Conservation (phyloP, 1,140 invertebrate species). For the Temnothorax nylanderi region DNA sequence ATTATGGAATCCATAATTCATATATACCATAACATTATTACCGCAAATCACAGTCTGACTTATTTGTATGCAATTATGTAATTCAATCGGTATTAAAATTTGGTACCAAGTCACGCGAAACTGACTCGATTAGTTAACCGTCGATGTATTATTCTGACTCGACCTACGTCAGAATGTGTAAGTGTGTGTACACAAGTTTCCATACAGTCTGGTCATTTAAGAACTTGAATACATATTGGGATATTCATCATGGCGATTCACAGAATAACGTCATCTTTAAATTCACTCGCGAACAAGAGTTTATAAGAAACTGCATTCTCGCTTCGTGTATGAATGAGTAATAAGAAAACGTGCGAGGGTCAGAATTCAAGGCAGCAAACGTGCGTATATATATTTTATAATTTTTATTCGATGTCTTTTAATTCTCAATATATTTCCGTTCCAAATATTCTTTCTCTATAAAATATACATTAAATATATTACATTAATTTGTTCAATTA, state of each 20-base stretch:
- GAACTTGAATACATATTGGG: slow-evolving; percentile 52
- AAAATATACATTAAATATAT: not conserved
- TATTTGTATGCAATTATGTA: slow-evolving; percentile 2
- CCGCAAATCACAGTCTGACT: not conserved
- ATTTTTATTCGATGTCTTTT: not conserved
- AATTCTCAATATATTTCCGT: not conserved
- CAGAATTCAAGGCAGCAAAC: not conserved
- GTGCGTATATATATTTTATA: not conserved
- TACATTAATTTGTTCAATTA: not conserved
- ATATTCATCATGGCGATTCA: slow-evolving; percentile 33
- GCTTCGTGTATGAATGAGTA: slow-evolving; percentile 25
- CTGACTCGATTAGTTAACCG: slow-evolving; percentile 3
- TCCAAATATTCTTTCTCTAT: not conserved
- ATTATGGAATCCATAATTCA: not conserved
- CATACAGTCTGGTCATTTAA: slow-evolving; percentile 33
- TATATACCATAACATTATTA: not conserved
- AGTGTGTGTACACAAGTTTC: not conserved
- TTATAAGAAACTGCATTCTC: slow-evolving; percentile 31
- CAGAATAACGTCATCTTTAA: slow-evolving; percentile 62
- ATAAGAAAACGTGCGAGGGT: slow-evolving; percentile 22
- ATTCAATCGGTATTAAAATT: slow-evolving; percentile 15
- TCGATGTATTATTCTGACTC: slow-evolving; percentile 7
- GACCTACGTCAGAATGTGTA: slow-evolving; percentile 6
- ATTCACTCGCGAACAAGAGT: slow-evolving; percentile 23
- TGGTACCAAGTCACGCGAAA: slow-evolving; percentile 18